Conservation (phyloP, 2,888 invertebrate genomes). For the Stenurella melanura region DNA sequence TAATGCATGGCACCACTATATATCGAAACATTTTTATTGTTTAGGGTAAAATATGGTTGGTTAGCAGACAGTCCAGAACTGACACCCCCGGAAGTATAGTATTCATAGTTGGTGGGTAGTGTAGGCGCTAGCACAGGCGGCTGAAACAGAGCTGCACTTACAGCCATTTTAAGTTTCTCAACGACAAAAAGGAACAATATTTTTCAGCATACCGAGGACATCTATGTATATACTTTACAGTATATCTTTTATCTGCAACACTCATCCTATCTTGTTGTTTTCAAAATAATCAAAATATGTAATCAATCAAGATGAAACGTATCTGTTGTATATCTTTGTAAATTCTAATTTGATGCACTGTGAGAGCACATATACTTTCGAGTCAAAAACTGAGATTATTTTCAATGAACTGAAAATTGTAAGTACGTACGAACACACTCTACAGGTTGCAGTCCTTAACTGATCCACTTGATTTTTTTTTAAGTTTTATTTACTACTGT, state of each 20-base stretch:
- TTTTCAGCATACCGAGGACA: too few relatives aligned
- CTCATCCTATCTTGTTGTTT: too few relatives aligned
- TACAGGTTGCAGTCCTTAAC: too few relatives aligned
- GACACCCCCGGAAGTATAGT: slow-evolving; percentile 19
- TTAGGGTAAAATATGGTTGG: slow-evolving; percentile 25
- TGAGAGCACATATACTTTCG: neutral
- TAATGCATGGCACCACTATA: slow-evolving; percentile 83
- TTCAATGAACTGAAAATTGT: too few relatives aligned
- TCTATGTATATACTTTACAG: too few relatives aligned
- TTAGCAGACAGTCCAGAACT: slow-evolving; percentile 23
- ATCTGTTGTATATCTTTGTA: too few relatives aligned
- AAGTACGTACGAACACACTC: too few relatives aligned
- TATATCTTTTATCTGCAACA: too few relatives aligned
- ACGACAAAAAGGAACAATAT: too few relatives aligned
- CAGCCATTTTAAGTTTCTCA: neutral
- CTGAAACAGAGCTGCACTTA: neutral
- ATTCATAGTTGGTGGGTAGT: slow-evolving; percentile 76
- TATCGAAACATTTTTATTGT: slow-evolving; percentile 54
- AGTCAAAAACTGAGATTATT: neutral
- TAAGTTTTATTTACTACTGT: too few relatives aligned
- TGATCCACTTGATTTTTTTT: too few relatives aligned
- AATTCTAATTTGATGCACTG: neutral
- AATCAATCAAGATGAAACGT: neutral
- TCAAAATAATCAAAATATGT: too few relatives aligned
- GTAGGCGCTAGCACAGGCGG: slow-evolving; percentile 82